Evolutionary conservation across 2,797 vertebrate species (phyloP), one percentile per base, ranked within the genome.

Genomic region (Tachyglossus aculeatus): DNA sequence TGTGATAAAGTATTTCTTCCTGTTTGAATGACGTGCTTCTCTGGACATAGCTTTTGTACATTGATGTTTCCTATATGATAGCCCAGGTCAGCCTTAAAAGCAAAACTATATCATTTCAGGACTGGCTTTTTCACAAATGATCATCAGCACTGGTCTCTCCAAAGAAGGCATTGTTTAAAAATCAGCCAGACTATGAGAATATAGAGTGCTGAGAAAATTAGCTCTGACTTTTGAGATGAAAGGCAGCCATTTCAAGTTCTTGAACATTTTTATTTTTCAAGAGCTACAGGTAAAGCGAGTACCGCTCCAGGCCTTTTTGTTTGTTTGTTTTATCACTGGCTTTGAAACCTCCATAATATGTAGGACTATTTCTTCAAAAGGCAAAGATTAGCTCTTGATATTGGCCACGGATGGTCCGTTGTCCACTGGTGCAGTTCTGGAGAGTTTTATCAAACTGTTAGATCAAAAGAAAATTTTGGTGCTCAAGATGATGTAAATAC

Each of bases 321-420:
- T 55, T 85, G n/a, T 92, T 87, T 81, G 77, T 88, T 89, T 89
- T 81, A 74, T 84, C 45, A 3, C 45, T 82, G 73, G 66, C 59
- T 91, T 88, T 79, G 71, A 89, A 89, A 86, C 48, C 22, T 66
- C 58, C 67, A 21, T 86, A 81, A 81, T 84, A 82, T 52, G 50
- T 78, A 82, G 71, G 70, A 81, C 47, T 81, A 25, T 81, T 80
- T 88, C 83, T 86, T 89, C 80, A 76, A 87, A 88, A 88, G 81
- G 71, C 57, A 74, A 71, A 83, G 83, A 86, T 88, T 88, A 90
- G 83, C 72, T 90, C 64, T 81, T 90, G 88, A 80, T 86, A 86
- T 78, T 88, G 86, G 66, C 75, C 66, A 45, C 74, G 59, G 80
- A 79, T 81, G 82, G 65, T 62, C 47, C 82, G 66, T 78, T 88